These are phyloP conservation scores for Cyclopterus lumpus DNA, from an alignment of 2,797 vertebrate species.

Conservation along the genomic window DNA sequence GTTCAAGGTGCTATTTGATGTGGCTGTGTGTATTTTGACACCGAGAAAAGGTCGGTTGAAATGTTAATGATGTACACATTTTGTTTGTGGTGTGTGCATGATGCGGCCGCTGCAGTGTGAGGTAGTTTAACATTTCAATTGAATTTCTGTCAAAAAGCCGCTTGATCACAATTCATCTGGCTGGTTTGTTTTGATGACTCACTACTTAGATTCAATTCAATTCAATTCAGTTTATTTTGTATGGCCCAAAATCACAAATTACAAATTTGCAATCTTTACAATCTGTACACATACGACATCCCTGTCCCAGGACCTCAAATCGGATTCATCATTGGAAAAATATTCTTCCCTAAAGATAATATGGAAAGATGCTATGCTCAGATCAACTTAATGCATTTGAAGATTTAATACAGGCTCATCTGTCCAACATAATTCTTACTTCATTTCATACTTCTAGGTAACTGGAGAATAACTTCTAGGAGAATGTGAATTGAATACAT, in stretches of 20 bases:
- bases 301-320: too few species aligned
- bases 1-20: constrained; percentile 13
- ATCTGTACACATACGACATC: too few species aligned
- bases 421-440: constrained; percentile 30
- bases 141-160: constrained; percentile 46
- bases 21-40: constrained; percentile 25
- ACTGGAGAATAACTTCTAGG: neutral
- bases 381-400: constrained; percentile 30
- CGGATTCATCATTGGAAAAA: constrained; percentile 51
- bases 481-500: constrained; percentile 14
- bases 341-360: constrained; percentile 12
- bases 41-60: constrained; percentile 64
- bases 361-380: constrained; percentile 13
- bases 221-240: neutral
- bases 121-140: constrained; percentile 23
- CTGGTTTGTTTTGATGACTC: constrained; percentile 61
- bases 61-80: constrained; percentile 61
- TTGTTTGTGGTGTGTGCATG: neutral
- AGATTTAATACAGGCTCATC: constrained; percentile 39
- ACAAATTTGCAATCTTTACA: too few species aligned
- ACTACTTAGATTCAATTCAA: constrained; percentile 28
- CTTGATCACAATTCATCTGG: constrained; percentile 35
- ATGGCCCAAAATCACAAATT: too few species aligned
- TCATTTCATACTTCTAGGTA: constrained; percentile 37
- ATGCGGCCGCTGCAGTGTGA: neutral